Evolutionary conservation across 92 coral and sea anemone genomes (phyloP), one percentile per base, ranked within the genome.

Genomic region (Chrysogorgia sp.): DNA sequence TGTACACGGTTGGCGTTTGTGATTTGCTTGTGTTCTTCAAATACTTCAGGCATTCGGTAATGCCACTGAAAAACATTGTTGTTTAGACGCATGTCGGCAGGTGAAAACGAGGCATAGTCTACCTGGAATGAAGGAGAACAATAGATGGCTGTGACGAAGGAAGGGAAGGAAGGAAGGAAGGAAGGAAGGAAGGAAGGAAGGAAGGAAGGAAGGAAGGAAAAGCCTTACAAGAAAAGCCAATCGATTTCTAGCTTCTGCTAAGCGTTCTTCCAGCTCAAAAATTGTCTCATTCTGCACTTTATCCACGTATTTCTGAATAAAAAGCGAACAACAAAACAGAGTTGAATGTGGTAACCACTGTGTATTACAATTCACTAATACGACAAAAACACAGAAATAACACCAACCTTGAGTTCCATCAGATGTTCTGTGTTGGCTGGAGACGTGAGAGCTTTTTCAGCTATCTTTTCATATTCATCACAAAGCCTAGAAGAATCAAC

Each of bases 21-120:
- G 21, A 96, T 96, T 57, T 89, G 90, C 67, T 96, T 96, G 97
- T 96, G 99, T 68, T 96, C 99, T 49, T 96, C 99, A 68, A 96
- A 96, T 20, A 72, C 65, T 80, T 96, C 99, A 29, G 97, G 99
- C 99, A 96, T 96, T 62, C 99, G 85, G 63, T 89, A 96, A 56
- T 96, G 99, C 99, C 99, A 96, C 88, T 91, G 99, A 79, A 96
- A 96, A 34, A 96, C 99, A 55, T 96, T 96, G 90, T 96, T 96
- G 92, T 96, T 96, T 56, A 96, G 89, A 2, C 99, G 88, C 97
- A 96, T 96, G 87, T 96, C 99, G 50, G 97, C 99, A 0, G 99
- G 99, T 1, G 99, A 87, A 80, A 96, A 96, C n/a, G 99, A 96
- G 23, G 97, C 99, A 55, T 96, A 96, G 58, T 96, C 99, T 33